Percentiles rank a stretch among this genome's conserved stretches.
Evolutionary conservation across 1,140 invertebrate genomes (phyloP).

Genomic region (Neodiprion lecontei): DNA sequence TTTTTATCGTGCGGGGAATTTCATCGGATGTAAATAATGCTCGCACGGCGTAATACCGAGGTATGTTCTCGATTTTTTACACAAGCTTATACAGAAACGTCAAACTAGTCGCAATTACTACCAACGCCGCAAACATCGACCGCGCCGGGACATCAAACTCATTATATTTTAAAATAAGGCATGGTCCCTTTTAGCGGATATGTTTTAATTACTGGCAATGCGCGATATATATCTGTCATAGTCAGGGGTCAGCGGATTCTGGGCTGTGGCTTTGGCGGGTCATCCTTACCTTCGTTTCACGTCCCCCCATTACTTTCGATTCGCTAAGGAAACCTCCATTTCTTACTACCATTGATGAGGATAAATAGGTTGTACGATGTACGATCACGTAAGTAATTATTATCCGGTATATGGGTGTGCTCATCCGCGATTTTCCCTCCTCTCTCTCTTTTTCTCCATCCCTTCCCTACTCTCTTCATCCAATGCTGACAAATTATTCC

Average conservation of each 20-base stretch:
- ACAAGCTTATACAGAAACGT: constrained; percentile 24
- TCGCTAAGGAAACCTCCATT: too few species aligned
- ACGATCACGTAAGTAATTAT: too few species aligned
- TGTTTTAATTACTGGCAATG: constrained; percentile 7
- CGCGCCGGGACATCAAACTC: constrained; percentile 29
- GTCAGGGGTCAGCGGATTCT: background rate
- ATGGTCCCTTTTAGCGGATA: constrained; percentile 6
- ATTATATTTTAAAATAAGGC: constrained; percentile 14
- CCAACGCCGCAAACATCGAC: constrained; percentile 36
- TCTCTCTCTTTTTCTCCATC: too few species aligned
- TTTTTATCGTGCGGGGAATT: background rate
- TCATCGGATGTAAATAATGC: background rate
- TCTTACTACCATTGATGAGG: too few species aligned
- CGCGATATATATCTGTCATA: background rate
- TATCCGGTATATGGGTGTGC: too few species aligned
- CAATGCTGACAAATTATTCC: too few species aligned
- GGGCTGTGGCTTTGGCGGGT: background rate
- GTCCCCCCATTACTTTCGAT: too few species aligned
- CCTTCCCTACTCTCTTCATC: too few species aligned
- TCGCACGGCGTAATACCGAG: constrained; percentile 6
- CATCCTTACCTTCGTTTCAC: background rate
- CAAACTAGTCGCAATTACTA: constrained; percentile 34
- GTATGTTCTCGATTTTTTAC: constrained; percentile 28
- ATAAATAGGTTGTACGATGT: too few species aligned
- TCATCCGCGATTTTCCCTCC: too few species aligned